These are phyloP conservation scores for Phataginus tetradactyla DNA, from an alignment of 2,797 vertebrate genomes.

Conservation along the genomic window DNA sequence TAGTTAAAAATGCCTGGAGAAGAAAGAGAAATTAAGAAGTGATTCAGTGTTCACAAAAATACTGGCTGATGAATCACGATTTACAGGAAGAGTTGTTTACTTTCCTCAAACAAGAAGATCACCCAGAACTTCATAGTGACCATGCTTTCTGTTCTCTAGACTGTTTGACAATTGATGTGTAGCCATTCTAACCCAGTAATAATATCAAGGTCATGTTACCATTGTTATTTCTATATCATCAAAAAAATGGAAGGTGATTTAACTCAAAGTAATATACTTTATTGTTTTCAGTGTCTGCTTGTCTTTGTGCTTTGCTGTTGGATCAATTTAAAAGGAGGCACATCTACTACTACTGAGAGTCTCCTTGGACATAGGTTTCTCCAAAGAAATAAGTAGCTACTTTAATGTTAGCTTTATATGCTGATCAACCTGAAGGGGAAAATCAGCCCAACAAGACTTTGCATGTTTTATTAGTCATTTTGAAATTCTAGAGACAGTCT, in stretches of 20 bases:
- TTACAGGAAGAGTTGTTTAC: background rate
- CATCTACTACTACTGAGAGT: background rate
- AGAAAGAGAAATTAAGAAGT: conserved; percentile 64
- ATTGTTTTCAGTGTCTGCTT: conserved; percentile 16
- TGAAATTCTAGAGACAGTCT: background rate
- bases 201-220: conserved; percentile 5
- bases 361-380: background rate
- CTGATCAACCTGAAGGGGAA: background rate
- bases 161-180: background rate
- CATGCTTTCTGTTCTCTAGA: background rate
- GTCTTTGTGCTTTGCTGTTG: background rate
- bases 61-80: background rate
- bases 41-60: conserved; percentile 50
- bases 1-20: conserved; percentile 50
- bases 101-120: conserved; percentile 20
- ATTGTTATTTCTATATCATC: conserved; percentile 5
- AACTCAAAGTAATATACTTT: conserved; percentile 29
- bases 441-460: background rate
- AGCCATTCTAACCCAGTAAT: conserved; percentile 31
- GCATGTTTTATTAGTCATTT: background rate
- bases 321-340: conserved; percentile 23
- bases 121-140: background rate
- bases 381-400: background rate
- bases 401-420: background rate
- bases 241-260: conserved; percentile 25